Percentiles rank a stretch among this genome's conserved stretches.
phyloP scores from a whole-genome alignment of 1,140 invertebrate genomes.

The Hypothenemus hampei region DNA sequence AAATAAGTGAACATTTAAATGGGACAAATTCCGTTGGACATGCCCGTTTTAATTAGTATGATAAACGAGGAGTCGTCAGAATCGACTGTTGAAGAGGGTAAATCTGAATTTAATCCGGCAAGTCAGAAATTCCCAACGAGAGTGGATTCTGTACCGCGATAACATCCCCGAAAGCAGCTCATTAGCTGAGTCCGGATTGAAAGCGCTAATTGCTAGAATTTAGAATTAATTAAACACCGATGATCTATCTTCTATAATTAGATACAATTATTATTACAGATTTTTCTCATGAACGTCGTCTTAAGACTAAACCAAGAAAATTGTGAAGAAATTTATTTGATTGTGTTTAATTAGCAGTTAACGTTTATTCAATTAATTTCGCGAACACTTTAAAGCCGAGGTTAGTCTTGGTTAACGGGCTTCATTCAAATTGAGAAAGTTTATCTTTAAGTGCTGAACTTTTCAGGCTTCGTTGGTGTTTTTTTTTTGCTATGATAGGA shows the following conservation, averaged over 20 bases:
- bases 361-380: not conserved
- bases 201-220: conserved; percentile 17
- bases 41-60: conserved; percentile 13
- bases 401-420: not conserved
- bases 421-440: conserved; percentile 13
- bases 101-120: conserved; percentile 23
- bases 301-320: not conserved
- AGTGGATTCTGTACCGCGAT: conserved; percentile 11
- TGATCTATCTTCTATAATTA: not conserved
- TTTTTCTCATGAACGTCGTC: too few species aligned
- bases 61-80: conserved; percentile 17
- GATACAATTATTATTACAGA: not conserved
- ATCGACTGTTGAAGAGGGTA: conserved; percentile 26
- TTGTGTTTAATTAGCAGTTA: too few species aligned
- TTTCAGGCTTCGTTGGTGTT: conserved; percentile 1
- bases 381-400: not conserved
- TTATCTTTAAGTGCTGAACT: conserved; percentile 8
- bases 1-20: too few species aligned
- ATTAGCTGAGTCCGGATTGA: conserved; percentile 14
- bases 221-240: conserved; percentile 17
- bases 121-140: conserved; percentile 17
- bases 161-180: conserved; percentile 14
- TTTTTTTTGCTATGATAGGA: too few species aligned
- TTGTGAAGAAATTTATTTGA: not conserved
- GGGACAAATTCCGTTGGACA: conserved; percentile 2